phyloP scores from a whole-genome alignment of 2,888 invertebrate species.

The Drosophila nigricruria region DNA sequence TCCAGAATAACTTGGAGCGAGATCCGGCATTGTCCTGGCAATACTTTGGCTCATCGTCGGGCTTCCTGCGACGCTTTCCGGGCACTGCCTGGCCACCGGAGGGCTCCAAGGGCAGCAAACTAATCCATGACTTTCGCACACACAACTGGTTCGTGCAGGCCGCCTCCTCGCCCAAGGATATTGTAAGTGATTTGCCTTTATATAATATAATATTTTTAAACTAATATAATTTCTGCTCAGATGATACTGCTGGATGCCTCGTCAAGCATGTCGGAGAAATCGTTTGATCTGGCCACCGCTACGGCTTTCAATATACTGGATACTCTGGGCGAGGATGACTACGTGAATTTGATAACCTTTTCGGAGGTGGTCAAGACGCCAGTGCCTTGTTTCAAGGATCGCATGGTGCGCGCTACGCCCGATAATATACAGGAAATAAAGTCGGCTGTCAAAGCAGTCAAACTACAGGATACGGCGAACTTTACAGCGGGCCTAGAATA shows the following conservation, averaged over 20 bases:
- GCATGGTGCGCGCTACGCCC: constrained; percentile 93
- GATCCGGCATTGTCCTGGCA: constrained; percentile 99
- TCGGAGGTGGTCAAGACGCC: constrained; percentile 93
- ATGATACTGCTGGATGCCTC: constrained; percentile 95
- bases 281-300: constrained; percentile 93
- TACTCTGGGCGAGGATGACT: constrained; percentile 98
- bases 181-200: constrained; percentile 86
- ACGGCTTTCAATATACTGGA: constrained; percentile 96
- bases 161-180: constrained; percentile 98
- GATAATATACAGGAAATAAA: constrained; percentile 93
- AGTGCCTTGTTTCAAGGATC: constrained; percentile 95
- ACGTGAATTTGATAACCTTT: constrained; percentile 97
- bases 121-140: constrained; percentile 97
- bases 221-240: constrained; percentile 52
- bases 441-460: constrained; percentile 90
- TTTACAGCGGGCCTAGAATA: constrained; percentile 96
- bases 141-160: constrained; percentile 98
- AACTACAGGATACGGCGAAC: constrained; percentile 93
- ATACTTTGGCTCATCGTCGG: constrained; percentile 98
- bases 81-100: constrained; percentile 96
- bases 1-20: constrained; percentile 94
- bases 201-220: too few species aligned
- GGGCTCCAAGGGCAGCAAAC: constrained; percentile 91
- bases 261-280: constrained; percentile 94
- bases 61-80: constrained; percentile 97